Evolutionary conservation across 2,113 vertebrate genomes (phyloP), one percentile per base, ranked within the genome.

Genomic region (Pelusios castaneus): DNA sequence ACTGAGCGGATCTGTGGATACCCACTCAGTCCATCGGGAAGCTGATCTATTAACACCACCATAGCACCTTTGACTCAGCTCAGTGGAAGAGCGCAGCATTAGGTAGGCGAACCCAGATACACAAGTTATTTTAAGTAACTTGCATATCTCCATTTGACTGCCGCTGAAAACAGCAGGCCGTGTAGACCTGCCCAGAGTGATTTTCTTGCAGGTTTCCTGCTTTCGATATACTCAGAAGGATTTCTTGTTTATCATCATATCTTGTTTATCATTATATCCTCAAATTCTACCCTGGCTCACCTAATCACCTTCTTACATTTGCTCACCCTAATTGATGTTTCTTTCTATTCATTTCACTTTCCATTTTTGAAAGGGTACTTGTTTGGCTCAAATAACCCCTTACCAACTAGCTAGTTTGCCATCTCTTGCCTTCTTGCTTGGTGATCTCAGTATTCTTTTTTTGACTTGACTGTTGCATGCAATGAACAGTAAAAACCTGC

Each of bases 401-500:
- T 0, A 0, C 31, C 92, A 54, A 24, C 82, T 49, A 80, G 38
- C 43, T 56, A 5, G 70, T 87, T 14, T 38, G 25, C 81, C 34
- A 70, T 76, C 85, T 87, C 21, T 91, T 92, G 70, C 22, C 2
- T 85, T 41, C 77, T 45, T 11, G 14, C 29, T 87, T 60, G 10
- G 24, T 85, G 0, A 49, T 52, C 0, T 0, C 82, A 14, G 5
- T 5, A 58, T 24, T 81, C 89, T 79, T 0, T 0, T 19, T 85
- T n/a, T 38, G 0, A 75, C 87, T 70, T 90, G 51, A 60, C 6
- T 2, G 8, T 16, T 79, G 21, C 54, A 10, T 89, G 41, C 73
- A 54, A n/a, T 80, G 34, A 87, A 29, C 29, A 43, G 5, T 17
- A 25, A 5, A 54, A 82, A 82, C 3, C 47, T 79, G 38, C 10